Evolutionary conservation across 1,140 invertebrate species (phyloP).

Genomic region (Zaprionus tsacasi): DNA sequence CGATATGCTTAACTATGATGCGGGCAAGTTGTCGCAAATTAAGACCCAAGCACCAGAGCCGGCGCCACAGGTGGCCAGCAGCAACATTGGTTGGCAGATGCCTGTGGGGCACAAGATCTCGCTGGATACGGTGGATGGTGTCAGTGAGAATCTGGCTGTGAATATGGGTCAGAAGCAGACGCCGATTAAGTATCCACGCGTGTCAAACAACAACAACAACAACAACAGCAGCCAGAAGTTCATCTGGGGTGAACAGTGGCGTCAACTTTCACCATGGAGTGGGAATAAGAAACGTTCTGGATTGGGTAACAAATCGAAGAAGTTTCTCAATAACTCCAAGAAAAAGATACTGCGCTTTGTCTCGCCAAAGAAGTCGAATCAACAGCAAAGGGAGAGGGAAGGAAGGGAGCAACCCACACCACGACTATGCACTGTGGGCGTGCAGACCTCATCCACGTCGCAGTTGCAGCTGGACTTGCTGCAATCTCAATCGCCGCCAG

Average conservation of each 20-base stretch:
- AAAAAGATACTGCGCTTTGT: constrained; percentile 79
- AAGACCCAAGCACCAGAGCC: constrained; percentile 48
- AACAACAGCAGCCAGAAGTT: constrained; percentile 63
- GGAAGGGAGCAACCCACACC: constrained; percentile 20
- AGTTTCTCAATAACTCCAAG: constrained; percentile 71
- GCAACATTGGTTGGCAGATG: constrained; percentile 65
- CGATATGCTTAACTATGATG: constrained; percentile 75
- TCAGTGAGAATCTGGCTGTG: constrained; percentile 63
- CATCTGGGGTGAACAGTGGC: constrained; percentile 73
- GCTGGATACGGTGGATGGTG: constrained; percentile 76
- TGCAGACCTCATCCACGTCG: constrained; percentile 70
- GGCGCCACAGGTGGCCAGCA: constrained; percentile 59
- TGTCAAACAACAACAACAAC: constrained; percentile 34
- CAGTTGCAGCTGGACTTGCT: constrained; percentile 49
- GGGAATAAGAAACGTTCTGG: constrained; percentile 39
- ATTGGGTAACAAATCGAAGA: constrained; percentile 59
- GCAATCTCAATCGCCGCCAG: constrained; percentile 71
- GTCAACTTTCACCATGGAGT: constrained; percentile 70
- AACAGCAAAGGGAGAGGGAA: constrained; percentile 7
- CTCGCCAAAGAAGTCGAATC: constrained; percentile 73
- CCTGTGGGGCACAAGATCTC: constrained; percentile 64
- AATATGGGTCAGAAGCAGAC: constrained; percentile 76
- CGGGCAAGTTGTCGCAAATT: constrained; percentile 39
- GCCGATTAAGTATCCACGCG: constrained; percentile 63
- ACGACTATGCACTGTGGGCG: constrained; percentile 61